These are phyloP conservation scores for Machimus rusticus DNA, from an alignment of 2,888 invertebrate species.

Conservation along the genomic window DNA sequence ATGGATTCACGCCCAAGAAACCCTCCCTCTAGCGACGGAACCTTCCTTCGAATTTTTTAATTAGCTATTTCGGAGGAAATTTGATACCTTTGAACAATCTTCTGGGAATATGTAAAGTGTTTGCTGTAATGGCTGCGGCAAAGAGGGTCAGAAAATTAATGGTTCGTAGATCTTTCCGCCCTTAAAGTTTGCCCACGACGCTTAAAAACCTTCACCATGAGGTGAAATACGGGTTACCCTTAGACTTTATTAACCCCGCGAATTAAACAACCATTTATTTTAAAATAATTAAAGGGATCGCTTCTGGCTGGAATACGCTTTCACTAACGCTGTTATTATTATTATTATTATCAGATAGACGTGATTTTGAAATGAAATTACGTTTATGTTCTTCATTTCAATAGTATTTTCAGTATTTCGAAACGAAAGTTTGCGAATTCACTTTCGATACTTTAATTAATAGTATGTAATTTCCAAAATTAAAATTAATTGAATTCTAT, in stretches of 20 bases:
- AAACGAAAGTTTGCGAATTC: too few species aligned
- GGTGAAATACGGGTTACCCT: neutral
- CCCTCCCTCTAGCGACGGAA: neutral
- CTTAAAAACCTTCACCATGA: neutral
- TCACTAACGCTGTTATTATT: neutral
- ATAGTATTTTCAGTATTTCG: neutral
- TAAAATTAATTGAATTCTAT: too few species aligned
- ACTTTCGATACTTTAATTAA: too few species aligned
- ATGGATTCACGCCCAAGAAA: neutral
- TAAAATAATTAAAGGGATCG: neutral
- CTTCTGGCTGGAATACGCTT: neutral
- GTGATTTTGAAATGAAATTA: neutral
- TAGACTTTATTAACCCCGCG: neutral
- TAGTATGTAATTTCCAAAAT: too few species aligned
- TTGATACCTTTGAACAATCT: slow-evolving; percentile 21
- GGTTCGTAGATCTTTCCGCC: neutral
- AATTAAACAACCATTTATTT: neutral
- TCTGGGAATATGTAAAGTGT: slow-evolving; percentile 11
- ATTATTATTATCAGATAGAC: neutral
- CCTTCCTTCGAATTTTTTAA: slow-evolving; percentile 11
- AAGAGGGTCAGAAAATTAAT: slow-evolving; percentile 23
- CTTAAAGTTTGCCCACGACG: neutral
- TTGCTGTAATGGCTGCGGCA: neutral
- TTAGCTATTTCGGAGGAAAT: slow-evolving; percentile 17
- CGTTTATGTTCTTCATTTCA: neutral